A percentile compares a stretch with the other conserved stretches of the same genome.
Evolutionary conservation across 2,113 vertebrate genomes (phyloP).

Genomic region (Nannospalax galili): DNA sequence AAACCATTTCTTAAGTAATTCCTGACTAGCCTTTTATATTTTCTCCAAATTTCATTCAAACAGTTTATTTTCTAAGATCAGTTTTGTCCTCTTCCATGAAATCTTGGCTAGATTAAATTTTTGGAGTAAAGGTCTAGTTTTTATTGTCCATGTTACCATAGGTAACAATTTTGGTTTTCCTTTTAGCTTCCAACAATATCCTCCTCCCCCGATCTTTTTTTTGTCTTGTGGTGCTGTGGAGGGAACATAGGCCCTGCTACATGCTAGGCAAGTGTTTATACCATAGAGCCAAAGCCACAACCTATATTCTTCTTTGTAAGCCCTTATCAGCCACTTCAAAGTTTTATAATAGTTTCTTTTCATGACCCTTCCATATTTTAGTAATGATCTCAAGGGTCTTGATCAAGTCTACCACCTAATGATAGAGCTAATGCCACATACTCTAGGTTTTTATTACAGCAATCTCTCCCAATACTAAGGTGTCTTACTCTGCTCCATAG

Average conservation of each 20-base stretch:
- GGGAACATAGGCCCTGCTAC: background rate
- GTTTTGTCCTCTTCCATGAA: conserved; percentile 39
- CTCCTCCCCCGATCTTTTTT: accelerated
- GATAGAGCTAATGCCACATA: background rate
- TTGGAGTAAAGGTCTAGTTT: background rate
- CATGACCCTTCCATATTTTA: conserved; percentile 43
- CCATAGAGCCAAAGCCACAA: background rate
- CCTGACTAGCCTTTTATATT: conserved; percentile 46
- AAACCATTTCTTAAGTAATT: conserved; percentile 44
- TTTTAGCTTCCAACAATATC: conserved; percentile 6
- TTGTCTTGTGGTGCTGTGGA: background rate
- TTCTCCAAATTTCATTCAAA: conserved; percentile 44
- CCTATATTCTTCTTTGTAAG: background rate
- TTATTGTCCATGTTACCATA: background rate
- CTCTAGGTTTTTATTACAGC: conserved; percentile 48
- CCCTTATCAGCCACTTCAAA: background rate
- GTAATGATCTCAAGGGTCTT: background rate
- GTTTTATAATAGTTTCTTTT: conserved; percentile 38
- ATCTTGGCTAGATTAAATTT: background rate
- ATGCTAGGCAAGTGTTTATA: background rate
- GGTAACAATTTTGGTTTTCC: background rate
- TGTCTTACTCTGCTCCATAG: background rate
- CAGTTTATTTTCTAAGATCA: conserved; percentile 36
- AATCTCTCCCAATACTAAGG: background rate
- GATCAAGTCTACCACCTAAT: background rate